Evolutionary conservation across 2,113 vertebrate species (phyloP).

Genomic region (Toxotes chatareus): DNA sequence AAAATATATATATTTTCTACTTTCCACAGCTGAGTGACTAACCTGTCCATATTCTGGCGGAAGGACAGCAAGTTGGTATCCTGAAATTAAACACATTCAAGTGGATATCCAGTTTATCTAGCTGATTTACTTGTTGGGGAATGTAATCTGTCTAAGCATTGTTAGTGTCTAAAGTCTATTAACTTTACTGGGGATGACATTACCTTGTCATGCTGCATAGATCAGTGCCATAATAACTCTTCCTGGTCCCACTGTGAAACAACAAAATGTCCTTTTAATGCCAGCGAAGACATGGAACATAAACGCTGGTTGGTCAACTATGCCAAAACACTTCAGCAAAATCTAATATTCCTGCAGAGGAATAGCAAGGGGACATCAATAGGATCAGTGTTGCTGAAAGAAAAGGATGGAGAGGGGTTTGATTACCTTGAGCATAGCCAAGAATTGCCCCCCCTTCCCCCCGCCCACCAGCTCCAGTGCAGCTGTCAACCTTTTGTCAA

Average conservation of each 20-base stretch:
- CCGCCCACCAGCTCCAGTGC: not conserved
- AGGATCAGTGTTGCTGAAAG: slow-evolving; percentile 17
- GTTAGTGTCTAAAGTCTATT: not conserved
- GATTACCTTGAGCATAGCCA: not conserved
- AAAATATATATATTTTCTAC: too few species aligned
- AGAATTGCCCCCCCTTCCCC: not conserved
- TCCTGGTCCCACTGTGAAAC: not conserved
- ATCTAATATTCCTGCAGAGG: not conserved
- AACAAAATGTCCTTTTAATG: not conserved
- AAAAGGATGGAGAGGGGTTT: slow-evolving; percentile 1
- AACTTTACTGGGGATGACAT: not conserved
- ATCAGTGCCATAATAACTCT: not conserved
- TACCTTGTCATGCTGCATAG: not conserved
- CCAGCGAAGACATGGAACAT: slow-evolving; percentile 1
- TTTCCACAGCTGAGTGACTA: not conserved
- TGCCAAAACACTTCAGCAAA: slow-evolving; percentile 7
- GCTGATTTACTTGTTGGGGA: not conserved
- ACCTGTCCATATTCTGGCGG: not conserved
- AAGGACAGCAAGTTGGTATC: not conserved
- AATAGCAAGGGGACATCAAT: not conserved
- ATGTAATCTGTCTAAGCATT: not conserved
- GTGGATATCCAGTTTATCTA: not conserved
- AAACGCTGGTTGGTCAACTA: slow-evolving; percentile 11
- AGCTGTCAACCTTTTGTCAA: slow-evolving; percentile 10
- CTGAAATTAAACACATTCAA: not conserved